Evolutionary conservation across 2,888 invertebrate species (phyloP).

Genomic region (Abrostola triplasia): DNA sequence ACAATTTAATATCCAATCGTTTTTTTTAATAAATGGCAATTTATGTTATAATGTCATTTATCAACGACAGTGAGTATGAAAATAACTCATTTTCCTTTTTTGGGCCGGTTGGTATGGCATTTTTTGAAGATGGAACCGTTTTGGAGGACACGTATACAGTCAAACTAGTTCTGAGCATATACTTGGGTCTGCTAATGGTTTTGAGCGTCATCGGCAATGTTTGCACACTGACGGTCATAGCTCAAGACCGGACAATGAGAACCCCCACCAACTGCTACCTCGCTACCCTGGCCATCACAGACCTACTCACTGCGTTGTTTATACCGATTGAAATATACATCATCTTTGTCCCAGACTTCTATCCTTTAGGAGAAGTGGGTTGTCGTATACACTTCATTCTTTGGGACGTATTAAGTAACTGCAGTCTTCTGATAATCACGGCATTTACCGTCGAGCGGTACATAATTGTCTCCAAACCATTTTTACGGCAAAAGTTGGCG

Average conservation of each 20-base stretch:
- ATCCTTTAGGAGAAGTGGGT: constrained; percentile 92
- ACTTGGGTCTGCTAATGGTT: constrained; percentile 90
- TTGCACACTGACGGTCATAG: constrained; percentile 93
- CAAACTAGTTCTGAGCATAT: constrained; percentile 81
- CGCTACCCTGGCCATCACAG: constrained; percentile 93
- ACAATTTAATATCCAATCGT: not conserved
- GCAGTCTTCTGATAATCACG: constrained; percentile 94
- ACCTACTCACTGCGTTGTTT: constrained; percentile 91
- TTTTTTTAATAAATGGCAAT: constrained; percentile 8
- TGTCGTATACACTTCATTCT: constrained; percentile 92
- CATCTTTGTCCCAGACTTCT: constrained; percentile 92
- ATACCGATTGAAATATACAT: constrained; percentile 94
- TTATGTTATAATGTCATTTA: constrained; percentile 30
- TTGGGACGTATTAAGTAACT: constrained; percentile 94
- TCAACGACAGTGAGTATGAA: constrained; percentile 60
- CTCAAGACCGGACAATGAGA: constrained; percentile 92
- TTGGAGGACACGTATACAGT: constrained; percentile 78
- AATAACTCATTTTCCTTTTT: constrained; percentile 75
- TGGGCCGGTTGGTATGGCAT: constrained; percentile 74
- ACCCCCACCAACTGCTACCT: constrained; percentile 95
- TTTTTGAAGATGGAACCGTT: constrained; percentile 59
- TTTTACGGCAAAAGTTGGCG: constrained; percentile 93
- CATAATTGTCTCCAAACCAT: constrained; percentile 94
- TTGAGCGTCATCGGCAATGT: constrained; percentile 92
- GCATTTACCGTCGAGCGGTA: constrained; percentile 96